Evolutionary conservation across 2,888 invertebrate genomes (phyloP), one percentile per base, ranked within the genome.

Genomic region (Clanis bilineata): DNA sequence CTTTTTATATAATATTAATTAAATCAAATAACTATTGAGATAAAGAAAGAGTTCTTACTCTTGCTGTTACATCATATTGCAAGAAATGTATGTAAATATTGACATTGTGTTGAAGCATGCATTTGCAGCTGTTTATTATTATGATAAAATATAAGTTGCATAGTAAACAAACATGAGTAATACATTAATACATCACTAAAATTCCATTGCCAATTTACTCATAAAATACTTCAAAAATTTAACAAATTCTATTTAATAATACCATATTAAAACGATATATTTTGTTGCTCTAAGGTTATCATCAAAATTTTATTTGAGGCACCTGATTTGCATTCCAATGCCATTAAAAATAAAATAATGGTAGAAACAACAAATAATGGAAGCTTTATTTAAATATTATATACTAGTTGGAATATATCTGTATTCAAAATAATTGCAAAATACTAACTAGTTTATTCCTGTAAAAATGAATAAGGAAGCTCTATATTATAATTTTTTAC

Each of bases 101-200:
- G 75, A 81, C 79, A 79, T 78, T 72, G 67, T 70, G 67, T 65
- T 73, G 67, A 64, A 73, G 70, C 71, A 74, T 73, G 71, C 67
- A 73, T 72, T 73, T 82, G 76, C 79, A 81, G 76, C 76, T 81
- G 78, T 85, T 84, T 85, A 81, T 80, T 83, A 77, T 83, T 82
- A 78, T 82, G 81, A 80, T 76, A 83, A 77, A 83, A 83, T 85
- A 82, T 80, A 76, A 83, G 23, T 77, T 80, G 74, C 81, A 82
- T 88, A 85, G 84, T 90, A 88, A 88, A 88, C 88, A 90, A 81
- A 77, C 76, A 80, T 83, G 79, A 82, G 77, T 85, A 82, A 85
- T 77, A 58, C 45, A 59, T 62, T 61, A 64, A 60, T 58, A 58
- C 51, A 32, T 32, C 18, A 59, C 47, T 47, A 55, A 58, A 59